Conservation (phyloP, 2,888 invertebrate genomes). For the Apamea sordens region DNA sequence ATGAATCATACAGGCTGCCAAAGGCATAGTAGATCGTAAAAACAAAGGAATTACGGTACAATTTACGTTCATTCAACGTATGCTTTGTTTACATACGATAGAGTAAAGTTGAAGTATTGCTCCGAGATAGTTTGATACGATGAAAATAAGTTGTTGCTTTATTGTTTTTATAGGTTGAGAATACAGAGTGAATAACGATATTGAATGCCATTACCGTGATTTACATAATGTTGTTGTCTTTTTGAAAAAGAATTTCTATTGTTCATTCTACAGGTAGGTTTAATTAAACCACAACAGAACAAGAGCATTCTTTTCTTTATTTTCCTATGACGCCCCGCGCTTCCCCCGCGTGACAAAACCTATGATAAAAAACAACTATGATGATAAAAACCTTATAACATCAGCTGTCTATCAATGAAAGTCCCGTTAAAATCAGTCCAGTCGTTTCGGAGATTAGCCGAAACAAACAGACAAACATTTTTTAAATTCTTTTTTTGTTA, state of each 20-base stretch:
- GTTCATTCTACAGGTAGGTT: not conserved
- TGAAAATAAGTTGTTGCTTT: conserved; percentile 39
- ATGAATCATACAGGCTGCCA: conserved; percentile 15
- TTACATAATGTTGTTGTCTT: conserved; percentile 18
- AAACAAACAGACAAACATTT: too few species aligned
- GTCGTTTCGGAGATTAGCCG: too few species aligned
- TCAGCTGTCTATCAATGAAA: too few species aligned
- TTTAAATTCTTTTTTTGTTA: too few species aligned
- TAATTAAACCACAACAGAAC: not conserved
- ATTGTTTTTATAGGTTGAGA: conserved; percentile 42
- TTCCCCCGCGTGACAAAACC: too few species aligned
- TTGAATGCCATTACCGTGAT: conserved; percentile 13
- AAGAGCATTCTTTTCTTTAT: not conserved
- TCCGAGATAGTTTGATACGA: conserved; percentile 8
- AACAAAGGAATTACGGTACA: conserved; percentile 30
- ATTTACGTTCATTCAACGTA: conserved; percentile 53
- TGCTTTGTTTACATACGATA: conserved; percentile 38
- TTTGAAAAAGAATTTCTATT: conserved; percentile 13
- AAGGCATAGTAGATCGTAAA: conserved; percentile 35
- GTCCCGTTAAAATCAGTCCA: too few species aligned
- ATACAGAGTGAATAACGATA: conserved; percentile 26
- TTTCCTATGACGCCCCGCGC: too few species aligned
- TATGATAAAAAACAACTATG: too few species aligned
- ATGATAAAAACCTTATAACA: too few species aligned
- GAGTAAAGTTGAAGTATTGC: conserved; percentile 16